Conservation (phyloP, 2,888 invertebrate species). For the Proisotoma minuta region DNA sequence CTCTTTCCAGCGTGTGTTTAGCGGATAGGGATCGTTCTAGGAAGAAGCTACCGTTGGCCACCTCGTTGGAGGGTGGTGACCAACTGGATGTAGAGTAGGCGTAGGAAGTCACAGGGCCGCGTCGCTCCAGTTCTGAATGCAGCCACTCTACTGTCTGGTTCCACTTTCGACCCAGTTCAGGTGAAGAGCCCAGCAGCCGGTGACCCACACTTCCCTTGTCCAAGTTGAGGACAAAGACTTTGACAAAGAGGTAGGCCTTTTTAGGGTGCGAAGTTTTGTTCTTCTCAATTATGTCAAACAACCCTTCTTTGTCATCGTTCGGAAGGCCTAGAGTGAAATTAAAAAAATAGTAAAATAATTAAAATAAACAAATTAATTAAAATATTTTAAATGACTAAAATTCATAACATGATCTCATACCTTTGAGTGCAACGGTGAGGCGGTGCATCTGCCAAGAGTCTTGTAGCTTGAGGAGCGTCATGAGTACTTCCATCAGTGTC, state of each 20-base stretch:
- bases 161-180: slow-evolving; percentile 81
- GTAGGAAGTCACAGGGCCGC: slow-evolving; percentile 39
- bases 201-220: slow-evolving; percentile 75
- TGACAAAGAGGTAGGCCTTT: slow-evolving; percentile 93
- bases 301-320: slow-evolving; percentile 75
- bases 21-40: slow-evolving; percentile 91
- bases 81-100: slow-evolving; percentile 55
- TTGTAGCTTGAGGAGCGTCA: slow-evolving; percentile 80
- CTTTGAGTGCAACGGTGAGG: slow-evolving; percentile 88
- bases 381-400: slow-evolving; percentile 3
- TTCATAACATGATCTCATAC: slow-evolving; percentile 50
- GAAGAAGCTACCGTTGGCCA: slow-evolving; percentile 82
- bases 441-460: slow-evolving; percentile 95
- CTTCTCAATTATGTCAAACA: slow-evolving; percentile 86
- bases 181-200: slow-evolving; percentile 70
- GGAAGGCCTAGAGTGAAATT: slow-evolving; percentile 57
- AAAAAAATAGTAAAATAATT: slow-evolving; percentile 22
- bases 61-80: slow-evolving; percentile 87
- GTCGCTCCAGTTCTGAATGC: slow-evolving; percentile 79
- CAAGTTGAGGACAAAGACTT: slow-evolving; percentile 87
- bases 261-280: slow-evolving; percentile 94
- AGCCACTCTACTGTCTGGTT: slow-evolving; percentile 86
- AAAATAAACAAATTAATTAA: neutral
- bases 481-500: slow-evolving; percentile 82
- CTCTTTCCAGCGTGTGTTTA: slow-evolving; percentile 75